Evolutionary conservation across 2,888 invertebrate genomes (phyloP).

Genomic region (Sphaerophoria taeniata): DNA sequence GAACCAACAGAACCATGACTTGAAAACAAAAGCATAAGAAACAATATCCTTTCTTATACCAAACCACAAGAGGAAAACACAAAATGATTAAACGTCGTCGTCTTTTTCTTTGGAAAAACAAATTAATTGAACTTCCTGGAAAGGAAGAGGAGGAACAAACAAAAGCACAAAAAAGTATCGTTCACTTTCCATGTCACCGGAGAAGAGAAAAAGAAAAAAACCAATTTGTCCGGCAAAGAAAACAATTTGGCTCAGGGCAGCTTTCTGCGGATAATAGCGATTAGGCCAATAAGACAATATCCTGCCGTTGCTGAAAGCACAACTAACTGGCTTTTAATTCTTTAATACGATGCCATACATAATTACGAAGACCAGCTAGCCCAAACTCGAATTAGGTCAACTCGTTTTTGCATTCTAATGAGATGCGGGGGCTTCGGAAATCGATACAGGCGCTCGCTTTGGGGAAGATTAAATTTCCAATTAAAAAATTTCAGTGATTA

Average conservation of each 20-base stretch:
- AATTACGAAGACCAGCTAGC: conserved; percentile 48
- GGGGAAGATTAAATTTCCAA: conserved; percentile 19
- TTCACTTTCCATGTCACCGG: conserved; percentile 56
- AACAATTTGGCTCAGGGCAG: conserved; percentile 48
- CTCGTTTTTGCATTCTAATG: conserved; percentile 45
- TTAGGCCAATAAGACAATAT: conserved; percentile 56
- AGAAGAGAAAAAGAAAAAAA: conserved; percentile 36
- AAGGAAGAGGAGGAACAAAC: conserved; percentile 8
- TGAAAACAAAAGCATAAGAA: conserved; percentile 39
- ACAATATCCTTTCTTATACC: background rate
- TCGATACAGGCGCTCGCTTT: conserved; percentile 35
- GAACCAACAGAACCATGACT: conserved; percentile 31
- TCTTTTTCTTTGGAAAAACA: conserved; percentile 27
- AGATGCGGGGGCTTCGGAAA: conserved; percentile 4
- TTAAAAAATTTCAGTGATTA: conserved; percentile 24
- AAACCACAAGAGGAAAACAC: background rate
- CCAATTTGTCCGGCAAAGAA: conserved; percentile 59
- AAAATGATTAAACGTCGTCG: conserved; percentile 58
- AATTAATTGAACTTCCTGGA: conserved; percentile 58
- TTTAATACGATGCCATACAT: conserved; percentile 55
- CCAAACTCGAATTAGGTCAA: conserved; percentile 36
- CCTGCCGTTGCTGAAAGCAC: conserved; percentile 35
- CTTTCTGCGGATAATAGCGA: conserved; percentile 57
- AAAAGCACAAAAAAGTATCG: conserved; percentile 18
- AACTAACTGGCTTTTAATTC: conserved; percentile 56